These are phyloP conservation scores for Callocephalon fimbriatum DNA, from an alignment of 2,113 vertebrate species.

Conservation along the genomic window DNA sequence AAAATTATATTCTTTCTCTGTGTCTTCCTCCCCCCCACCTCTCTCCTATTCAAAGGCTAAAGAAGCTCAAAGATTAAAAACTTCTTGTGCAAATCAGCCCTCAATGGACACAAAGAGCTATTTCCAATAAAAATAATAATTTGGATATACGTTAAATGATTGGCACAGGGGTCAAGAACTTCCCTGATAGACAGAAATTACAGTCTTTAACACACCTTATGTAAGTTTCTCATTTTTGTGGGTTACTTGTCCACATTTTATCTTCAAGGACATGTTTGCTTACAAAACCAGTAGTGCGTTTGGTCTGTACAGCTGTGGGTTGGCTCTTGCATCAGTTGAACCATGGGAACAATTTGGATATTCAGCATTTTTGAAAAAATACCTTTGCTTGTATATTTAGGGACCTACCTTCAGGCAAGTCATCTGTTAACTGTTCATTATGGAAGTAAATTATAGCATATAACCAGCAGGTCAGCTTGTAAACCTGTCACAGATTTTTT, in stretches of 20 bases:
- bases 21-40: rapidly evolving
- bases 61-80: neutral
- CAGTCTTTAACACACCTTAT: neutral
- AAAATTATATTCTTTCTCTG: neutral
- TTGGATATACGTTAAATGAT: neutral
- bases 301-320: neutral
- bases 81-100: neutral
- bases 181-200: neutral
- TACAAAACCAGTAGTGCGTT: neutral
- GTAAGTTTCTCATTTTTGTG: neutral
- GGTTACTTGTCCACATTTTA: neutral
- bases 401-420: neutral
- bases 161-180: neutral
- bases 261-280: neutral
- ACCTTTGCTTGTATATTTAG: neutral
- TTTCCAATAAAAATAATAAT: neutral
- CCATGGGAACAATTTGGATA: neutral
- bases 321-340: neutral
- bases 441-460: neutral
- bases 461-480: neutral
- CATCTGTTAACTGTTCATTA: neutral
- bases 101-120: neutral
- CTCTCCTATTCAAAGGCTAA: neutral
- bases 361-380: neutral
- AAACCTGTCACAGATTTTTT: neutral